Conservation (phyloP, 2,113 vertebrate genomes). For the Arothron firmamentum region DNA sequence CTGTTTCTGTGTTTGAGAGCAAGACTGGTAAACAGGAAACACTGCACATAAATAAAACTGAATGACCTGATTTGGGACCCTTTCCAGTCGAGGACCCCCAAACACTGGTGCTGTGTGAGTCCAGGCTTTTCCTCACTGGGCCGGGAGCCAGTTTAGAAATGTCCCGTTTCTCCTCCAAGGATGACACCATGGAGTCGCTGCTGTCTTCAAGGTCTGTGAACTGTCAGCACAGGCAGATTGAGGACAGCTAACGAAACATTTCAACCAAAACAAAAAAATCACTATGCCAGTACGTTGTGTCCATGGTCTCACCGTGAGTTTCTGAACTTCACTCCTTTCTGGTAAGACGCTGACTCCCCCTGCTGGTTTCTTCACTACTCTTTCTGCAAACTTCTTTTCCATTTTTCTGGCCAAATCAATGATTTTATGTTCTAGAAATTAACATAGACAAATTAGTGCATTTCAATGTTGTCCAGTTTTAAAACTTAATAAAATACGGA, state of each 20-base stretch:
- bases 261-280: neutral
- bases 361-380: constrained; percentile 65
- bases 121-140: constrained; percentile 69
- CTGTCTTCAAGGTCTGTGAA: constrained; percentile 73
- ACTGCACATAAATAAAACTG: neutral
- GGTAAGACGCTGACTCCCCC: constrained; percentile 75
- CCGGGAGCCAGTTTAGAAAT: constrained; percentile 57
- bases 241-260: neutral
- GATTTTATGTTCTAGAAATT: constrained; percentile 71
- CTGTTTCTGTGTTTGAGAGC: too few species aligned
- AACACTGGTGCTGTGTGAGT: constrained; percentile 76
- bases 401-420: constrained; percentile 73
- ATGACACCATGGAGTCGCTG: constrained; percentile 84
- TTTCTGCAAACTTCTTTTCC: constrained; percentile 72
- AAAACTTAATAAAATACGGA: neutral
- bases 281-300: neutral
- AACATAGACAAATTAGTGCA: neutral
- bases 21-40: neutral
- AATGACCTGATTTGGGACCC: constrained; percentile 75
- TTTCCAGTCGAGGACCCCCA: constrained; percentile 75
- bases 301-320: constrained; percentile 75
- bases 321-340: constrained; percentile 72
- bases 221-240: constrained; percentile 32
- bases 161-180: constrained; percentile 75
- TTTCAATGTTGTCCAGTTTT: neutral